Evolutionary conservation across 2,888 invertebrate genomes (phyloP), one percentile per base, ranked within the genome.

Genomic region (Plebejus melissa): DNA sequence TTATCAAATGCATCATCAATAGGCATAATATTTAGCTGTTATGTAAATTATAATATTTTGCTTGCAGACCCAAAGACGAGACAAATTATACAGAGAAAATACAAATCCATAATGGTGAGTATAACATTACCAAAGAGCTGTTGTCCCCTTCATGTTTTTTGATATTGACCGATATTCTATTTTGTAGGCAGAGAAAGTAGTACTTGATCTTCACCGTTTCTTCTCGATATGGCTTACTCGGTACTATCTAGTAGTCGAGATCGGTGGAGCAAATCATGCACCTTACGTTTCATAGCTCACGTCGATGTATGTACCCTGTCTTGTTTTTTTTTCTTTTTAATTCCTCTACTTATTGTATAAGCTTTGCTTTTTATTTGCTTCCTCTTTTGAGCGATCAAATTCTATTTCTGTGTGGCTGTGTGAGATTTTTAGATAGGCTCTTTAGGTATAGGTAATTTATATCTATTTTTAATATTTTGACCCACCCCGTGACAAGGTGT

Each of bases 61-160:
- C 60, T 69, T 76, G 76, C 95, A 99, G 99, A 99, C 96, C 98
- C 99, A 80, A 99, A 99, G 95, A 98, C 98, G 82, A 95, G 98
- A 86, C 98, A 99, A 94, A 96, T 99, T 83, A 97, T 98, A 86
- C 98, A 99, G 93, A 95, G 99, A 87, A 98, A 97, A 94, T 99
- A 99, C 94, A 98, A 98, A 94, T 99, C 99, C 75, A 96, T 97
- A 83, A 98, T 99, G 99, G 99, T 98, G 94, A 96, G 98, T 95
- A 46, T 32, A 50, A 1, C 1, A 9, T 50, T 50, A 4, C 22
- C 79, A 38, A 57, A 60, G 72, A 74, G 70, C 72, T 74, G 78
- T 74, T 74, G 78, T 79, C 79, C 80, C 79, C 80, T 79, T 82
- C 79, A 81, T 82, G 81, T 80, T 79, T 54, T 85, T 83, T 28